phyloP scores from a whole-genome alignment of 2,797 vertebrate species.

The Syndactyla subalaris region DNA sequence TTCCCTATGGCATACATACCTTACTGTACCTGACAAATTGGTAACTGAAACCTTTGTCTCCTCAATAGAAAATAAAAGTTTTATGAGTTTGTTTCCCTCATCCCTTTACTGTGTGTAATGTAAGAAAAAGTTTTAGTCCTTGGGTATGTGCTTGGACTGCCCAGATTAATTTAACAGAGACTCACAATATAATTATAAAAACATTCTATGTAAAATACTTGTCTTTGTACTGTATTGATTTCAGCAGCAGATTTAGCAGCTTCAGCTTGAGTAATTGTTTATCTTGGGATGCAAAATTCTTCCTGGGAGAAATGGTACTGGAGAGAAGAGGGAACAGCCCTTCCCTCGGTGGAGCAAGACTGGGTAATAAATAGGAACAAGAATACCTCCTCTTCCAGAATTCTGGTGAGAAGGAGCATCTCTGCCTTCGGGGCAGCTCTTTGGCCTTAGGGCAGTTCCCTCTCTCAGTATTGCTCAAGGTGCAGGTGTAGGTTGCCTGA shows the following conservation, averaged over 20 bases:
- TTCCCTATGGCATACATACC: not conserved
- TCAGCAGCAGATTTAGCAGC: not conserved
- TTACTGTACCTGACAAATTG: not conserved
- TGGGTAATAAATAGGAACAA: not conserved
- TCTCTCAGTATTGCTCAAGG: not conserved
- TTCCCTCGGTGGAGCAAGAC: not conserved
- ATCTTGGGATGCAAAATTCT: not conserved
- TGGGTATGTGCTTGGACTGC: not conserved
- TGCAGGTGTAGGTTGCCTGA: fast-evolving
- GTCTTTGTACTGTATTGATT: constrained; percentile 21
- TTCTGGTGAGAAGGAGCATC: not conserved
- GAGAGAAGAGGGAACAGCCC: not conserved
- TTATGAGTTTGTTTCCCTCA: not conserved
- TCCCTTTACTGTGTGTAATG: not conserved
- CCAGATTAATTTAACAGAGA: constrained; percentile 65
- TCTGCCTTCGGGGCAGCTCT: not conserved
- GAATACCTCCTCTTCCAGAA: not conserved
- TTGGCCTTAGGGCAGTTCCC: not conserved
- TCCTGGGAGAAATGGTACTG: fast-evolving
- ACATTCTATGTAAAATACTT: not conserved
- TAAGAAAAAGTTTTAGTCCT: constrained; percentile 11
- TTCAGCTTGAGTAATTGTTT: not conserved
- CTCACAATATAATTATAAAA: constrained; percentile 63
- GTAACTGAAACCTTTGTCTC: not conserved
- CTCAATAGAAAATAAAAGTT: not conserved